Evolutionary conservation across 2,797 vertebrate genomes (phyloP).

Genomic region (Coregonus ussuriensis): DNA sequence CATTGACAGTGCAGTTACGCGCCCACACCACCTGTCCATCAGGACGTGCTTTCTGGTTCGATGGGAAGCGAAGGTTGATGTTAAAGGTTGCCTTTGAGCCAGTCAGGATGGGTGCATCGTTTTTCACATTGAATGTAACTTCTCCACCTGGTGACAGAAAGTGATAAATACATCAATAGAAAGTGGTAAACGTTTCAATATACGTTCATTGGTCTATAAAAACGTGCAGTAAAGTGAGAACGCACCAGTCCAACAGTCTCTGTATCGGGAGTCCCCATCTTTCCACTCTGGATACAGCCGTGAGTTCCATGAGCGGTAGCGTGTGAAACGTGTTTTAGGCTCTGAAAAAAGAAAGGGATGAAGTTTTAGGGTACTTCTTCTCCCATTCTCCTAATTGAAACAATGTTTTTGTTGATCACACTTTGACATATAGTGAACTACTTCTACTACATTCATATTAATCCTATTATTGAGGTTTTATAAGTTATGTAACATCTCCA

Average conservation of each 20-base stretch:
- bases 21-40: slow-evolving; percentile 87
- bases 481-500: background rate
- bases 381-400: background rate
- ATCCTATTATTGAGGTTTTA: background rate
- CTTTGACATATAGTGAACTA: background rate
- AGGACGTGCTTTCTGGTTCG: slow-evolving; percentile 79
- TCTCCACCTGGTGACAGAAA: slow-evolving; percentile 76
- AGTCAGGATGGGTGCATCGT: slow-evolving; percentile 86
- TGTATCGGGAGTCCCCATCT: slow-evolving; percentile 72
- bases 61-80: slow-evolving; percentile 83
- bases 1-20: slow-evolving; percentile 79
- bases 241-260: slow-evolving; percentile 87
- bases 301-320: slow-evolving; percentile 82
- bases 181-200: background rate
- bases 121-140: slow-evolving; percentile 84
- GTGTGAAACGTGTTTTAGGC: slow-evolving; percentile 71
- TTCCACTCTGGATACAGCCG: slow-evolving; percentile 86
- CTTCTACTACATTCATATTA: background rate
- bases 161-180: background rate
- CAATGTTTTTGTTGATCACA: background rate
- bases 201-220: background rate
- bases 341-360: slow-evolving; percentile 58
- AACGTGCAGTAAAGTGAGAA: background rate
- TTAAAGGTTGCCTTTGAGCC: slow-evolving; percentile 86
- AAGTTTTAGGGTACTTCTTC: background rate